These are phyloP conservation scores for Dolichallabes microphthalmus DNA, from an alignment of 2,113 vertebrate genomes.

Conservation along the genomic window DNA sequence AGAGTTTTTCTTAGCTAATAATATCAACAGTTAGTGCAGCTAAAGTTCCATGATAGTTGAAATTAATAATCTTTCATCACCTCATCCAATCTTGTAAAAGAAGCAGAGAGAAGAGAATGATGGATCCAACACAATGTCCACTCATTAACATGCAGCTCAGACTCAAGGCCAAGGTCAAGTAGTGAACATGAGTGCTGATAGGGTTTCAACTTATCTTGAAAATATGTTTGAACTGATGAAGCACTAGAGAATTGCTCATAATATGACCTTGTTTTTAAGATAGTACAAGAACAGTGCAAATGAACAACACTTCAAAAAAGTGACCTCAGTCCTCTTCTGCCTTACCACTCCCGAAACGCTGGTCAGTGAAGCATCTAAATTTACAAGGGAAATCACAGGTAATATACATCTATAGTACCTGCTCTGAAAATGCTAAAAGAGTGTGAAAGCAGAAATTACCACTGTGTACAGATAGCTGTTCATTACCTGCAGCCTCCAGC, in stretches of 20 bases:
- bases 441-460: conserved; percentile 8
- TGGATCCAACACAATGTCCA: conserved; percentile 13
- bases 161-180: background rate
- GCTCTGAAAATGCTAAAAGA: background rate
- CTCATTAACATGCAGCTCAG: conserved; percentile 22
- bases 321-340: background rate
- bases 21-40: background rate
- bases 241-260: background rate
- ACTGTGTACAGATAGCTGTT: background rate
- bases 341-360: background rate
- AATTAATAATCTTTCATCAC: background rate
- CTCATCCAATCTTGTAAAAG: background rate
- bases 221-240: conserved; percentile 13
- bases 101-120: conserved; percentile 10
- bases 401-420: background rate
- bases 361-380: background rate
- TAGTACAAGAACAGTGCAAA: background rate
- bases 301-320: conserved; percentile 4
- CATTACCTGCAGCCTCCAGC: background rate
- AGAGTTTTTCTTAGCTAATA: background rate
- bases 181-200: background rate
- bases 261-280: background rate
- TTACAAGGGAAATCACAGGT: background rate
- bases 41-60: background rate
- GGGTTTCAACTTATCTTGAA: conserved; percentile 5